Conservation (phyloP, 2,888 invertebrate species). For the Microplitis deprimator region DNA sequence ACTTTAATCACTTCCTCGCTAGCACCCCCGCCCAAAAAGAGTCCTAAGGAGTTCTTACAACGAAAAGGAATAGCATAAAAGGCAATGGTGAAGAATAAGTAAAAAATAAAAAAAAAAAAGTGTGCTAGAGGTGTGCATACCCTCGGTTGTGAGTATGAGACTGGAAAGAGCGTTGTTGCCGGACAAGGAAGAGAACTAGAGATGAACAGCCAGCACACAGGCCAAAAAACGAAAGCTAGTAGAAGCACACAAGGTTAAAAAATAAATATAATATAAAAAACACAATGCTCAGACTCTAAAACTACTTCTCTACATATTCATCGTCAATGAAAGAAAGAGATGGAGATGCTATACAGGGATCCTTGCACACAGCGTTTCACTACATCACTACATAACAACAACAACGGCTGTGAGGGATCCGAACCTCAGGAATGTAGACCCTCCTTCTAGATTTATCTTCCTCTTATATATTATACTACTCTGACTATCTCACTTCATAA, state of each 20-base stretch:
- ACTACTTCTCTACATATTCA: conserved; percentile 40
- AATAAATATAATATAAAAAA: conserved; percentile 40
- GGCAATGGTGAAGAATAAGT: conserved; percentile 20
- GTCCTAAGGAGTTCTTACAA: conserved; percentile 17
- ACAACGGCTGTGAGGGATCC: conserved; percentile 41
- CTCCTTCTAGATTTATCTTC: conserved; percentile 45
- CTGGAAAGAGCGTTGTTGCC: conserved; percentile 8
- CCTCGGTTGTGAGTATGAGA: conserved; percentile 12
- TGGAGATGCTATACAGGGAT: conserved; percentile 26
- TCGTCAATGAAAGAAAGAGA: conserved; percentile 42
- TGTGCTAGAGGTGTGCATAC: conserved; percentile 36
- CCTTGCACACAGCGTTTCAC: conserved; percentile 33
- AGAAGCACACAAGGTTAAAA: conserved; percentile 30
- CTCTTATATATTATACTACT: conserved; percentile 38
- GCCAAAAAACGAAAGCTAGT: conserved; percentile 17
- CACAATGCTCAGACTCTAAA: conserved; percentile 38
- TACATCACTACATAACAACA: conserved; percentile 30
- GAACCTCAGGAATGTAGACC: conserved; percentile 61
- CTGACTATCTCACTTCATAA: conserved; percentile 29
- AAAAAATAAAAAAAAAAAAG: conserved; percentile 8
- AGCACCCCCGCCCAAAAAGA: conserved; percentile 33
- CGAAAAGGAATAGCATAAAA: conserved; percentile 21
- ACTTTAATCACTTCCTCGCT: conserved; percentile 37
- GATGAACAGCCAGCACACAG: conserved; percentile 12
- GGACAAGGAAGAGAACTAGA: conserved; percentile 17